A percentile compares a stretch with the other conserved stretches of the same genome.
phyloP scores from a whole-genome alignment of 2,888 invertebrate species.

The Exephanes ischioxanthus region DNA sequence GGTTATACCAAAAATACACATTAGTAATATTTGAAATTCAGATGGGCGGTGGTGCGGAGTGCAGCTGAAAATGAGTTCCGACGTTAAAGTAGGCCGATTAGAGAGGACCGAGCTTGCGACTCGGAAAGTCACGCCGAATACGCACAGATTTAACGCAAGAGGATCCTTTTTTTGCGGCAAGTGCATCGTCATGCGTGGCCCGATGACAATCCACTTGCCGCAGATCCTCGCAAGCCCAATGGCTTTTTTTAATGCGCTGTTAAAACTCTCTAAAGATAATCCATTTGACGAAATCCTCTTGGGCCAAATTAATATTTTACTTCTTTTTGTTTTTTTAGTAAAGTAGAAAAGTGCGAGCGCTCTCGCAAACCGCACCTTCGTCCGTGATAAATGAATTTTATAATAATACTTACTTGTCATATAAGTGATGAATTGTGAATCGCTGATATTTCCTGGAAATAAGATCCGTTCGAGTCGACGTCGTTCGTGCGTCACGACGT shows the following conservation, averaged over 20 bases:
- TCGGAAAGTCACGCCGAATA: not conserved
- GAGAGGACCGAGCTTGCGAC: constrained; percentile 19
- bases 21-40: constrained; percentile 83
- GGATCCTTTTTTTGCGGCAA: not conserved
- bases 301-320: not conserved
- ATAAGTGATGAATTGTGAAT: constrained; percentile 84
- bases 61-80: constrained; percentile 63
- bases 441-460: constrained; percentile 84
- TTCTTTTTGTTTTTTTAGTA: not conserved
- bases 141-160: not conserved
- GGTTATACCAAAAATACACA: constrained; percentile 81
- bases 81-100: constrained; percentile 56
- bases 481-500: constrained; percentile 72
- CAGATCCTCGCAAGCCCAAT: no score
- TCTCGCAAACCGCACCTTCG: constrained; percentile 6
- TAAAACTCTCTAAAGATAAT: not conserved
- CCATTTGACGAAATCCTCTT: not conserved
- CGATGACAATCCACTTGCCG: not conserved
- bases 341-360: not conserved
- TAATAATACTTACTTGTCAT: constrained; percentile 83
- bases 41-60: constrained; percentile 71
- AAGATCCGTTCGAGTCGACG: constrained; percentile 80
- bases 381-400: constrained; percentile 8
- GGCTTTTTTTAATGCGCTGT: not conserved
- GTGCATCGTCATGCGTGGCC: not conserved